Base-by-base conservation (phyloP, 2,797 vertebrate species). In the Cossypha niveicapilla region DNA sequence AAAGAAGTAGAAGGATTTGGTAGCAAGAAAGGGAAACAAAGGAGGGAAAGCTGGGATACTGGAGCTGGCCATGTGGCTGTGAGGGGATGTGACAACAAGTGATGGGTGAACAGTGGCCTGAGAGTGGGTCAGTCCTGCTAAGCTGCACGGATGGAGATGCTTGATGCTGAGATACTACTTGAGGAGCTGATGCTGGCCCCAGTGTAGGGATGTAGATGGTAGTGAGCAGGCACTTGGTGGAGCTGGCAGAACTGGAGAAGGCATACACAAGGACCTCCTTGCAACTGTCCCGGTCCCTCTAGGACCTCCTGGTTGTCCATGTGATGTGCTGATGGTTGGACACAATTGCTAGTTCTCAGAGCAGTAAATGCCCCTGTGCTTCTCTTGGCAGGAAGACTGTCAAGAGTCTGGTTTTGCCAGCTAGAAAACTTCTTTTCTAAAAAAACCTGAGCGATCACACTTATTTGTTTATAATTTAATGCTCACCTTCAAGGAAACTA, bases 401-500 rank as follows among this genome's bases (percentile, higher is more conserved):
- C 60, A 65, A 37, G 39, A 9, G 17, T 47, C 37, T 72, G 58
- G 17, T 76, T 84, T 51, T 68, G 58, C 47, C 50, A 70, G 47
- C 60, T 18, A 57, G 39, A 28, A 77, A 83, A 44, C 6, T 27
- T 45, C 1, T 74, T 80, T 83, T 65, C 44, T 66, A n/a, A 50
- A 58, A 45, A 65, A n/a, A 10, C 5, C 22, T 27, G 15, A 37
- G 42, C 48, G 50, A 66, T 54, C 28, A 13, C 16, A 25, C 53
- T 83, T 53, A 56, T 3, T 25, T 91, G 39, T 65, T 73, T 51
- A 28, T 39, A 67, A 42, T 66, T 80, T 48, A 57, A 83, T 68
- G 57, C 66, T 81, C 58, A 53, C 80, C 44, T 95, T 87, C 48
- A 80, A 99, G 99, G 99, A 70, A 99, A 99, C 93, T 97, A 97